phyloP scores from a whole-genome alignment of 2,113 vertebrate genomes.

The Thamnophis sirtalis region DNA sequence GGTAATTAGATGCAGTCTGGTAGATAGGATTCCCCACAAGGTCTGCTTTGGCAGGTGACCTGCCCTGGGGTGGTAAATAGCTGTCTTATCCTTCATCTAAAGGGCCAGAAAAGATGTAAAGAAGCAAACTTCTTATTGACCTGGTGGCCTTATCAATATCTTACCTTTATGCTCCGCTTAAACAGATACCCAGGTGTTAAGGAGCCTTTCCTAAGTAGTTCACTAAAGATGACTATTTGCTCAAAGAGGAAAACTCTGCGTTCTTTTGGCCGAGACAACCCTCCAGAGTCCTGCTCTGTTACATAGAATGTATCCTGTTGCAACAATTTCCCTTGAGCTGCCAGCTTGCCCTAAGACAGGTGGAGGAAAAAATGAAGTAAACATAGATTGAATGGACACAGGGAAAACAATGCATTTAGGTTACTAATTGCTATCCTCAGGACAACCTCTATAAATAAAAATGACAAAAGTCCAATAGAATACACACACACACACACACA shows the following conservation, averaged over 20 bases:
- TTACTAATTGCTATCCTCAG: not conserved
- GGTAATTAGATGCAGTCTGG: not conserved
- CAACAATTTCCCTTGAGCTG: conserved; percentile 91
- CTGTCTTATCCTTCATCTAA: not conserved
- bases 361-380: conserved; percentile 4
- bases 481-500: no score
- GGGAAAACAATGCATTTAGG: not conserved
- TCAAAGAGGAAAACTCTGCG: conserved; percentile 96
- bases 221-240: conserved; percentile 98
- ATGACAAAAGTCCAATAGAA: not conserved
- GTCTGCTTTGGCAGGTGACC: not conserved
- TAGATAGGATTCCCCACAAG: not conserved
- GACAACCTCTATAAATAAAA: not conserved
- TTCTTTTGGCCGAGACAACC: conserved; percentile 92
- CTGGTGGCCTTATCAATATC: not conserved
- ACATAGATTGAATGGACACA: not conserved
- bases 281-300: conserved; percentile 87
- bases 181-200: conserved; percentile 93
- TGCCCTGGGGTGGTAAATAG: not conserved
- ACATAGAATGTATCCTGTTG: conserved; percentile 98
- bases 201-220: conserved; percentile 95
- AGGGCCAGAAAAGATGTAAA: not conserved
- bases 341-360: conserved; percentile 85
- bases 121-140: not conserved
- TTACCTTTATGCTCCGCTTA: conserved; percentile 95